Evolutionary conservation across 1,140 invertebrate genomes (phyloP).

Genomic region (Ericerus pela): DNA sequence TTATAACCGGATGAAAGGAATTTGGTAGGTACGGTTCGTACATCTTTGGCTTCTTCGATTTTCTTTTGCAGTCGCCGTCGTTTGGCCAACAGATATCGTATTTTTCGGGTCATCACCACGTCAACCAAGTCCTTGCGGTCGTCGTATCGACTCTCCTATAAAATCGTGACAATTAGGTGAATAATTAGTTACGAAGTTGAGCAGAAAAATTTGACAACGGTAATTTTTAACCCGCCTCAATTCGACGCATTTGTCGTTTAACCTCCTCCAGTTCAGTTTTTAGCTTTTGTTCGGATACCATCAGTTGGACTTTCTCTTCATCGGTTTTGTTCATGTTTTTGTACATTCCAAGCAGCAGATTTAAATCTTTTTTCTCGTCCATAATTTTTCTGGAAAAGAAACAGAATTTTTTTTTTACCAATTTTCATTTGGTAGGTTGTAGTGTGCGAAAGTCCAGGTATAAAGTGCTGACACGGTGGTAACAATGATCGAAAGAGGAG

Average conservation of each 20-base stretch:
- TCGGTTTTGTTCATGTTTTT: conserved; percentile 92
- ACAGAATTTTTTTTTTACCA: too few relatives aligned
- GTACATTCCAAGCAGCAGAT: conserved; percentile 88
- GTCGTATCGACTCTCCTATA: conserved; percentile 74
- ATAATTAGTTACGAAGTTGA: neutral
- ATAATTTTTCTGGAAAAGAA: conserved; percentile 89
- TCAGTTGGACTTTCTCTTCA: conserved; percentile 86
- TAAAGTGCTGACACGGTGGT: too few relatives aligned
- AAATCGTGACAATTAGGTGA: neutral
- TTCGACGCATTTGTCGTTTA: conserved; percentile 63
- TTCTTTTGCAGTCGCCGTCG: conserved; percentile 67
- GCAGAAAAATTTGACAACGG: neutral
- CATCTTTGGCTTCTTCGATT: conserved; percentile 36
- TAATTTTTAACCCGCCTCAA: conserved; percentile 39
- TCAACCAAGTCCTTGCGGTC: conserved; percentile 86
- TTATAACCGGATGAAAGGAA: too few relatives aligned
- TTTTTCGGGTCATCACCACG: conserved; percentile 85
- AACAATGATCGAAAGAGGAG: too few relatives aligned
- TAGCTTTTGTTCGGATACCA: conserved; percentile 85
- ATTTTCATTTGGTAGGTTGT: too few relatives aligned
- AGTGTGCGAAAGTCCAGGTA: too few relatives aligned
- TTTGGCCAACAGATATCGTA: conserved; percentile 86
- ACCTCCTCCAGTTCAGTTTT: conserved; percentile 79
- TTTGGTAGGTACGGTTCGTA: neutral
- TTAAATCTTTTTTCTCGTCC: conserved; percentile 83